These are phyloP conservation scores for Phoxinus dragarum DNA, from an alignment of 2,797 vertebrate species.

Conservation along the genomic window DNA sequence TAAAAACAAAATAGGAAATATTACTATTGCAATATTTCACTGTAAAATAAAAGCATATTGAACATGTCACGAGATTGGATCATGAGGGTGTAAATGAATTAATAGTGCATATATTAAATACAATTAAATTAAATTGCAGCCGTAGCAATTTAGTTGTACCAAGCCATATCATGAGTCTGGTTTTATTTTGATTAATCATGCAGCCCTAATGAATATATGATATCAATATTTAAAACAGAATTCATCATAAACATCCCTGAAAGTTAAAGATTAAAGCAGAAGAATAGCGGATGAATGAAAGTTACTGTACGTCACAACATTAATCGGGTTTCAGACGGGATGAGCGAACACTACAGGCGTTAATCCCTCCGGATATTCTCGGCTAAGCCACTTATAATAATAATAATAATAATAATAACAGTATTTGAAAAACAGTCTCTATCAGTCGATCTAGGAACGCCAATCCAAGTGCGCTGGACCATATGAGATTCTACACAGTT, in stretches of 20 bases:
- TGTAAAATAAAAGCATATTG: neutral
- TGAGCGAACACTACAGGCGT: slow-evolving; percentile 8
- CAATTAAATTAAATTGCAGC: neutral
- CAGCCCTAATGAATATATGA: neutral
- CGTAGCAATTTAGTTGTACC: neutral
- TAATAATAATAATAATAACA: too few relatives aligned
- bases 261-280: neutral
- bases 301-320: neutral
- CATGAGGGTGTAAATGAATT: neutral
- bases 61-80: neutral
- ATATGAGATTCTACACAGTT: too few relatives aligned
- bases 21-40: neutral
- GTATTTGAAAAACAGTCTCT: too few relatives aligned
- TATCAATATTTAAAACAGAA: neutral
- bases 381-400: slow-evolving; percentile 33
- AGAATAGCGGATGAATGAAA: neutral
- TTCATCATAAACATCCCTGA: too few relatives aligned
- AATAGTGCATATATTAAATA: neutral
- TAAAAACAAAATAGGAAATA: neutral
- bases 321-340: neutral
- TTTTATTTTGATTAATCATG: neutral
- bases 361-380: slow-evolving; percentile 22
- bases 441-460: too few relatives aligned
- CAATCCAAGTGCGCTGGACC: too few relatives aligned
- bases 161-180: neutral